A percentile compares a stretch with the other conserved stretches of the same genome.
Evolutionary conservation across 2,113 vertebrate species (phyloP).

Genomic region (Alosa alosa): DNA sequence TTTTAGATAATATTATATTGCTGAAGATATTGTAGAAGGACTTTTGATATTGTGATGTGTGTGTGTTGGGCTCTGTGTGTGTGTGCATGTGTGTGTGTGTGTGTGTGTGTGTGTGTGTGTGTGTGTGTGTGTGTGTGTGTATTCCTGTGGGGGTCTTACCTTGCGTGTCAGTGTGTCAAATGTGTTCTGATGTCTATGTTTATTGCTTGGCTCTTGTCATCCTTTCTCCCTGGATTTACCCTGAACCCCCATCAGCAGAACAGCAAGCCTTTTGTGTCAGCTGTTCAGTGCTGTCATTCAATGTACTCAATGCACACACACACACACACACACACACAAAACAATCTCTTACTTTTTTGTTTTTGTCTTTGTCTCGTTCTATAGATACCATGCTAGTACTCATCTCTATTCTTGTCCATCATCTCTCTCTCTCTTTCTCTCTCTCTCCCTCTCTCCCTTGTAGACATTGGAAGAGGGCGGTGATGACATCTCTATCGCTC

Average conservation of each 20-base stretch:
- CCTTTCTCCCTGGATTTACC: neutral
- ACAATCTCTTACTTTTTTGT: neutral
- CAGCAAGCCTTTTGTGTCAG: neutral
- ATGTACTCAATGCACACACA: neutral
- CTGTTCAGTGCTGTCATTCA: neutral
- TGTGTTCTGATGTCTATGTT: neutral
- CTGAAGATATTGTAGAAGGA: neutral
- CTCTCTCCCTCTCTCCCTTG: neutral
- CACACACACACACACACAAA: neutral
- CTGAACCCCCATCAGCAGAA: neutral
- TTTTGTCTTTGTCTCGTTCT: constrained; percentile 21
- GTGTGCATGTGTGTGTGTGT: neutral
- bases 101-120: neutral
- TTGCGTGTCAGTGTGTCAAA: neutral
- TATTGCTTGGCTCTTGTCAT: neutral
- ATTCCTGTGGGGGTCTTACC: neutral
- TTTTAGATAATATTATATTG: neutral
- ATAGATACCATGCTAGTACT: neutral
- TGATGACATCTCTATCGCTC: constrained; percentile 16
- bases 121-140: neutral
- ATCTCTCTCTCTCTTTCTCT: constrained; percentile 20
- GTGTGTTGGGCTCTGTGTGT: neutral
- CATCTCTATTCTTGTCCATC: neutral
- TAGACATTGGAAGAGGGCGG: constrained; percentile 14
- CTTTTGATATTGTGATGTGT: neutral